A percentile compares a stretch with the other conserved stretches of the same genome.
Conservation (phyloP, 1,140 invertebrate genomes). For the Mamestra configurata region DNA sequence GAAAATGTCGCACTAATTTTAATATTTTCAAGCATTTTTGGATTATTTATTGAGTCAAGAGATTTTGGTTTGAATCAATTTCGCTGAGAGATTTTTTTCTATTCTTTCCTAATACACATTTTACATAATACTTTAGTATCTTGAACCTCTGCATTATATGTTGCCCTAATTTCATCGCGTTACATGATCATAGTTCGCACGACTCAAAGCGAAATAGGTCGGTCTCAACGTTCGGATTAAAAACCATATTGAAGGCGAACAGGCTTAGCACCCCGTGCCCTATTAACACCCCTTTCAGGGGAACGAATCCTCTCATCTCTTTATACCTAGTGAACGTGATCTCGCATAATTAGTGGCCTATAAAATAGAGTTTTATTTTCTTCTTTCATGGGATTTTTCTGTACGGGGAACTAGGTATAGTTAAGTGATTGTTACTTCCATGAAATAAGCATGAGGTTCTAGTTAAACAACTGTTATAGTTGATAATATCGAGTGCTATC, state of each 20-base stretch:
- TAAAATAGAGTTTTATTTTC: not conserved
- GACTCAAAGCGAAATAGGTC: constrained; percentile 12
- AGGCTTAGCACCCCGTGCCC: constrained; percentile 7
- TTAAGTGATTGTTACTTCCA: not conserved
- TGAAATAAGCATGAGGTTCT: not conserved
- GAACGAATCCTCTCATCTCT: not conserved
- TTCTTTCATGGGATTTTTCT: not conserved
- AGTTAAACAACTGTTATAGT: no score
- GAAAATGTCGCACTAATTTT: no score
- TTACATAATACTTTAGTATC: no score
- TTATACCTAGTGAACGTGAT: constrained; percentile 21
- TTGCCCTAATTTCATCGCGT: not conserved
- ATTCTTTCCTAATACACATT: no score
- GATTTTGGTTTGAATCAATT: no score
- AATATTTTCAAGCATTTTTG: no score
- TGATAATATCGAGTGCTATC: no score
- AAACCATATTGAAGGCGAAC: constrained; percentile 7
- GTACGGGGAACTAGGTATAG: not conserved
- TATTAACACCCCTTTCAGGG: constrained; percentile 18
- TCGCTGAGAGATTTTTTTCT: no score
- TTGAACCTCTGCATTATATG: no score
- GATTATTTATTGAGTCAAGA: no score
- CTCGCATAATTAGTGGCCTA: constrained; percentile 5
- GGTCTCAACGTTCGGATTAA: constrained; percentile 12
- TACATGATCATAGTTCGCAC: not conserved